Evolutionary conservation across 2,797 vertebrate genomes (phyloP).

Genomic region (Hippocampus kuda): DNA sequence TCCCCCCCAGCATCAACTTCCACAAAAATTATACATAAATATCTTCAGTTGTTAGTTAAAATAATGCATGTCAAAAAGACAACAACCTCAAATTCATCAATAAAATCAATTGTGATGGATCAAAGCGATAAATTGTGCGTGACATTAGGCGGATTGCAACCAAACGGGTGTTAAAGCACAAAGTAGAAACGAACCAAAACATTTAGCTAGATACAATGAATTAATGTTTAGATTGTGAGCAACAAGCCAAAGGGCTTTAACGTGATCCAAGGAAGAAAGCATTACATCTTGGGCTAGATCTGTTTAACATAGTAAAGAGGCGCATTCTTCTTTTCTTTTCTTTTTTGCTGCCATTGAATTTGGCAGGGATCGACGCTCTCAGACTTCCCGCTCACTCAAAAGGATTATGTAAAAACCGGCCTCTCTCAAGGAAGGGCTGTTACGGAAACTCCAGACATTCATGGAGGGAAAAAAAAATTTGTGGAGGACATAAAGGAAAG

Average conservation of each 20-base stretch:
- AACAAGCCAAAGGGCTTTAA: conserved; percentile 2
- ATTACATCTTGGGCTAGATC: conserved; percentile 7
- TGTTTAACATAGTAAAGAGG: conserved; percentile 11
- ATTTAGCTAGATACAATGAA: neutral
- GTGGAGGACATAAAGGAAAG: conserved; percentile 4
- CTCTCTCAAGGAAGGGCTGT: conserved; percentile 4
- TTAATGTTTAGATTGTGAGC: neutral
- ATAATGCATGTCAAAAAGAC: too few relatives aligned
- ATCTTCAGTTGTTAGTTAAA: too few relatives aligned
- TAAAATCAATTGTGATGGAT: too few relatives aligned
- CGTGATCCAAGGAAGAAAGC: conserved; percentile 2
- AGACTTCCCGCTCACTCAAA: conserved; percentile 10
- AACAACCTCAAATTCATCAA: too few relatives aligned
- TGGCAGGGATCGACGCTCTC: conserved; percentile 10
- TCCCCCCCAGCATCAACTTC: too few relatives aligned
- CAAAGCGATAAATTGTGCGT: too few relatives aligned
- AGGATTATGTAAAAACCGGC: conserved; percentile 7
- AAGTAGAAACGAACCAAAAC: neutral
- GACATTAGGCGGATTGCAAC: neutral
- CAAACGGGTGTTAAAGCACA: neutral
- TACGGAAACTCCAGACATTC: conserved; percentile 4
- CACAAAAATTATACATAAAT: too few relatives aligned
- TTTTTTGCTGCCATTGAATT: conserved; percentile 1
- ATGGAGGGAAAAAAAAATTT: neutral
- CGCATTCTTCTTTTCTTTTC: neutral